Evolutionary conservation across 2,888 invertebrate genomes (phyloP).

Genomic region (Homarus gammarus): DNA sequence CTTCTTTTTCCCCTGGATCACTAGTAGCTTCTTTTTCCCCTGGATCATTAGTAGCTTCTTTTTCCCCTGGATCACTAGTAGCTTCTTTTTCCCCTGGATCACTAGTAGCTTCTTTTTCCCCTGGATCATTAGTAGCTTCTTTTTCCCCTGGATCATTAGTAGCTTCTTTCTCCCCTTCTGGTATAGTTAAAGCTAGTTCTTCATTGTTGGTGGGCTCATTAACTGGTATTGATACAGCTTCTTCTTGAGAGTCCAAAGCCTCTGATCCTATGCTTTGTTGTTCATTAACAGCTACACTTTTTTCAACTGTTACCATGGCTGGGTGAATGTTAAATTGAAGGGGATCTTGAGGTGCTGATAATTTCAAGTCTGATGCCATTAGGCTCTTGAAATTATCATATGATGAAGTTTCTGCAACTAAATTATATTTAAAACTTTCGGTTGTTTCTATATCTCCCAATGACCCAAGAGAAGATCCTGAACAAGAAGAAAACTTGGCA

Average conservation of each 20-base stretch:
- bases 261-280: neutral
- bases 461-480: neutral
- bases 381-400: conserved; percentile 5
- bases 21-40: too few relatives aligned
- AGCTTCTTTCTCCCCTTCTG: neutral
- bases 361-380: neutral
- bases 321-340: conserved; percentile 21
- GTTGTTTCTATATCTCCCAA: neutral
- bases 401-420: neutral
- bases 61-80: too few relatives aligned
- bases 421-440: neutral
- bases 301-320: conserved; percentile 37
- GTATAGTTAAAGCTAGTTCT: neutral
- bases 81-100: too few relatives aligned
- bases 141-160: neutral
- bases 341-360: neutral
- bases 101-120: too few relatives aligned
- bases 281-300: neutral
- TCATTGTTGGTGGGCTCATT: neutral
- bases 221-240: neutral
- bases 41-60: too few relatives aligned
- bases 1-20: too few relatives aligned
- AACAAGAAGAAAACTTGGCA: neutral
- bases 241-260: neutral
- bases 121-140: too few relatives aligned